Conservation (phyloP, 2,888 invertebrate genomes). For the Hyles lineata region DNA sequence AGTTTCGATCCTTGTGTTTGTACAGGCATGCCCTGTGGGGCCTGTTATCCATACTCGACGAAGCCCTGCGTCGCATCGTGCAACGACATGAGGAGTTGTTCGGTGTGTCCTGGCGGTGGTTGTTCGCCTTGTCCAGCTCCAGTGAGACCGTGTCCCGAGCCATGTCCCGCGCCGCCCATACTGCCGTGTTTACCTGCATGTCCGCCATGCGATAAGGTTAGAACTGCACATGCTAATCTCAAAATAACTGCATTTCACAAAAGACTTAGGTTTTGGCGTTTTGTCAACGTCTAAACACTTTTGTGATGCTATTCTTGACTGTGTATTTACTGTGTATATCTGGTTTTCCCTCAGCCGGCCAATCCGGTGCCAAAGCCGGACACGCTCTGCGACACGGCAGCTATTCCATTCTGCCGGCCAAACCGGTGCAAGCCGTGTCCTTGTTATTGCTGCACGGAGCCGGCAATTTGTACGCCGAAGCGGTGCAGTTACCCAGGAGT, state of each 20-base stretch:
- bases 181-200: conserved; percentile 71
- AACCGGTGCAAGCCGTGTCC: conserved; percentile 84
- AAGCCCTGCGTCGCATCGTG: conserved; percentile 69
- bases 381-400: conserved; percentile 65
- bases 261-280: conserved; percentile 42
- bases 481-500: conserved; percentile 77
- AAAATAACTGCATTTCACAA: conserved; percentile 22
- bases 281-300: conserved; percentile 38
- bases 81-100: conserved; percentile 69
- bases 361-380: conserved; percentile 56
- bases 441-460: conserved; percentile 80
- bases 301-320: conserved; percentile 27
- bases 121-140: conserved; percentile 79
- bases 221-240: background rate
- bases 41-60: conserved; percentile 74
- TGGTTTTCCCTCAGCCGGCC: conserved; percentile 51
- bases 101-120: conserved; percentile 76
- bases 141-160: conserved; percentile 72
- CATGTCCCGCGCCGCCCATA: conserved; percentile 63
- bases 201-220: conserved; percentile 76
- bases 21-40: conserved; percentile 71
- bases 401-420: conserved; percentile 81
- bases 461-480: conserved; percentile 67
- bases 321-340: conserved; percentile 32
- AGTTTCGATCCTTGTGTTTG: conserved; percentile 77